Base-by-base conservation (phyloP, 1,140 invertebrate species). In the Heliconius congener region DNA sequence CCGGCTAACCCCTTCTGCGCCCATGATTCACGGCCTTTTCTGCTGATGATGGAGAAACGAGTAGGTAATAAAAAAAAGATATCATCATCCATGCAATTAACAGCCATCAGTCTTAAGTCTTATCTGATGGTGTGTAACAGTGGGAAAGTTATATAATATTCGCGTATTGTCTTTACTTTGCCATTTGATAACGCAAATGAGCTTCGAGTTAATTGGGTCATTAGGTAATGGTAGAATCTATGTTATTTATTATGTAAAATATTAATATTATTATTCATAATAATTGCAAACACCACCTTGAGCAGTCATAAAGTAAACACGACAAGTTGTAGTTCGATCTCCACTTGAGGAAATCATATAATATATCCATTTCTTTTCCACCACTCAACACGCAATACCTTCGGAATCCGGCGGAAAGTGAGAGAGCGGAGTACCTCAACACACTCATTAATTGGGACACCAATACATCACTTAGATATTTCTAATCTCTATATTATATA, bases 121-220 rank as follows among this genome's bases (percentile, higher is more conserved):
- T 55, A 52, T 80, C 76, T 34, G 78, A 76, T 73, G 52, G 72
- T 55, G 79, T 60, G 74, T 79, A 71, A 71, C 37, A 30, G 76
- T 72, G 76, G 70, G 71, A 77, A 77, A 52, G 52, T 60, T 52
- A 74, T 74, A 37, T 74, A 30, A 60, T 39, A 66, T 66, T 66
- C 60, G 60, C 34, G 27, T 74, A 37, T 74, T 55, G 73, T 57
- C 73, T 74, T 57, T 60, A 23, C 23, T 57, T 55, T 19, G 30
- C 18, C 60, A 66, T 66, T 66, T 66, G 60, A 66, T 30, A 66
- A 66, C n/a, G 60, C 27, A 30, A 66, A 27, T 66, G 60, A 23
- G 55, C 55, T 27, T 60, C 19, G 60, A 27, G 60, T 66, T 27
- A 66, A 66, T 30, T 66, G 27, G 27, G 27, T 30, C 60, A 30